These are phyloP conservation scores for Apodemia duryi DNA, from an alignment of 2,888 invertebrate species.

Conservation along the genomic window DNA sequence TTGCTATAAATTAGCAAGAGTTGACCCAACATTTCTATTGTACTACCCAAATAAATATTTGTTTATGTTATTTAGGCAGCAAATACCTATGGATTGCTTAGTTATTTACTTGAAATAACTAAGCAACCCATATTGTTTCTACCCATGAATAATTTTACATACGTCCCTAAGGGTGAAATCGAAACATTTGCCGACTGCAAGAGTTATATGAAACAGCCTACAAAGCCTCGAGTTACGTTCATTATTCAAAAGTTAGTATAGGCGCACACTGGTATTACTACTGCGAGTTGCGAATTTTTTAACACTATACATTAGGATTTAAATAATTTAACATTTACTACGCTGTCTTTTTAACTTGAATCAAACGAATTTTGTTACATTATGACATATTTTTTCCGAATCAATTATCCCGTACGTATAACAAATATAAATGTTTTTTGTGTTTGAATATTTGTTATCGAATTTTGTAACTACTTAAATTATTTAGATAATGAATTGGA, in stretches of 20 bases:
- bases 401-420: no score
- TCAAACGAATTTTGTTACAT: no score
- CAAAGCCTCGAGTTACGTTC: not conserved
- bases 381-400: no score
- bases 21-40: not conserved
- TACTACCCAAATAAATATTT: constrained; percentile 5
- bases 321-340: no score
- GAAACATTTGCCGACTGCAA: constrained; percentile 21
- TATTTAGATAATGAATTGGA: no score
- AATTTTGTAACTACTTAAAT: no score
- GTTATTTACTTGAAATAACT: not conserved
- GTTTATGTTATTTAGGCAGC: not conserved
- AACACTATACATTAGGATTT: not conserved
- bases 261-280: not conserved
- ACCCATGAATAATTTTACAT: constrained; percentile 8
- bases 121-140: constrained; percentile 6
- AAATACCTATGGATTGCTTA: not conserved
- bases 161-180: constrained; percentile 18
- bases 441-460: no score
- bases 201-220: constrained; percentile 8
- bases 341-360: no score
- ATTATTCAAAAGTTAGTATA: constrained; percentile 9
- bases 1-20: not conserved
- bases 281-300: not conserved
- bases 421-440: no score